A percentile compares a stretch with the other conserved stretches of the same genome.
These are phyloP conservation scores for Corythaeola cristata DNA, from an alignment of 2,113 vertebrate species.

Conservation along the genomic window DNA sequence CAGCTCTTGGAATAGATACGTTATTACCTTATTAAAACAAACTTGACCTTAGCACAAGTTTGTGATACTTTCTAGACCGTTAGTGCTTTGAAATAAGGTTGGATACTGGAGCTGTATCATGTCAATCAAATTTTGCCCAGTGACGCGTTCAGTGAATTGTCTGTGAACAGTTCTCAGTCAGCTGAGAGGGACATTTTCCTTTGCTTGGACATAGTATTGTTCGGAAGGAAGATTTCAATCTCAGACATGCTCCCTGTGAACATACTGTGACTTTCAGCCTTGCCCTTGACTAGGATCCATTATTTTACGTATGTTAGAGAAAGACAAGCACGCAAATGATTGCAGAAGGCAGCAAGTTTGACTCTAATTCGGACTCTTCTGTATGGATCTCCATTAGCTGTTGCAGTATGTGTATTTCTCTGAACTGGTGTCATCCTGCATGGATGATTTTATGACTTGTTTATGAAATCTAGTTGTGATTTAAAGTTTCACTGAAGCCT, in stretches of 20 bases:
- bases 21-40: not conserved
- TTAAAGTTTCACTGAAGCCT: not conserved
- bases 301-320: not conserved
- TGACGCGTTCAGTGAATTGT: not conserved
- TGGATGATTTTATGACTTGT: not conserved
- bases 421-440: not conserved
- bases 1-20: not conserved
- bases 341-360: not conserved
- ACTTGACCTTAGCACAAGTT: not conserved
- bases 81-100: not conserved
- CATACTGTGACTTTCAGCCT: not conserved
- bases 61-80: not conserved
- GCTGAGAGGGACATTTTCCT: not conserved
- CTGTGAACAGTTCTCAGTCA: not conserved
- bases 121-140: not conserved
- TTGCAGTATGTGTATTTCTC: not conserved
- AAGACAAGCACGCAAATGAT: not conserved
- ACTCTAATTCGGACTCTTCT: not conserved
- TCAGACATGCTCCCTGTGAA: not conserved
- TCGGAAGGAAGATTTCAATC: not conserved
- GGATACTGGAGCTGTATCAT: not conserved
- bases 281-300: not conserved
- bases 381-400: not conserved
- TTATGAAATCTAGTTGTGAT: not conserved
- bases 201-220: not conserved